Evolutionary conservation across 2,888 invertebrate species (phyloP).

Genomic region (Cheilosia vernalis): DNA sequence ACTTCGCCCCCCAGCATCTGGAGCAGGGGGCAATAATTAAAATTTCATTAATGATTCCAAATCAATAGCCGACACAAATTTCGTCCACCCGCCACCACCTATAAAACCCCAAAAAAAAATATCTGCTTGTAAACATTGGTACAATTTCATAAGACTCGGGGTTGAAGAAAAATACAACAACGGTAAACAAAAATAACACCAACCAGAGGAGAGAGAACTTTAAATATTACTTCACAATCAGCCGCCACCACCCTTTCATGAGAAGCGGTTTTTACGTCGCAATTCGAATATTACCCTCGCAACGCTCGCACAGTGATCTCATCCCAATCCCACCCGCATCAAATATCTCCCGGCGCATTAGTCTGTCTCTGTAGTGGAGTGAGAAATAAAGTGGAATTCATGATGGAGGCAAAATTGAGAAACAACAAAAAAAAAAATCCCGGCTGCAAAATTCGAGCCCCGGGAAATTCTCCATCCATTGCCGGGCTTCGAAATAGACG

Average conservation of each 20-base stretch:
- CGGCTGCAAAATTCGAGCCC: conserved; percentile 68
- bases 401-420: conserved; percentile 36
- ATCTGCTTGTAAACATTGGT: conserved; percentile 17
- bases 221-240: conserved; percentile 5
- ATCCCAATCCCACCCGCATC: conserved; percentile 32
- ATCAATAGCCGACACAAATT: conserved; percentile 19
- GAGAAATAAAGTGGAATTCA: conserved; percentile 41
- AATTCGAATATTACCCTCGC: conserved; percentile 49
- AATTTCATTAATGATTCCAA: conserved; percentile 31
- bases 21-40: conserved; percentile 9
- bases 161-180: not conserved
- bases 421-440: conserved; percentile 25
- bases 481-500: conserved; percentile 59
- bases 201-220: not conserved
- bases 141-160: conserved; percentile 11
- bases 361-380: not conserved
- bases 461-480: conserved; percentile 64
- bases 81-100: not conserved
- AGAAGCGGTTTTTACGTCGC: conserved; percentile 43
- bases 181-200: conserved; percentile 15
- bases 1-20: too few species aligned
- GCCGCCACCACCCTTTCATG: not conserved
- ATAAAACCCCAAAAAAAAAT: conserved; percentile 23
- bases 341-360: not conserved
- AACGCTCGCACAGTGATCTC: conserved; percentile 17